These are phyloP conservation scores for Gerosis bhagava DNA, from an alignment of 2,888 invertebrate genomes.

Conservation along the genomic window DNA sequence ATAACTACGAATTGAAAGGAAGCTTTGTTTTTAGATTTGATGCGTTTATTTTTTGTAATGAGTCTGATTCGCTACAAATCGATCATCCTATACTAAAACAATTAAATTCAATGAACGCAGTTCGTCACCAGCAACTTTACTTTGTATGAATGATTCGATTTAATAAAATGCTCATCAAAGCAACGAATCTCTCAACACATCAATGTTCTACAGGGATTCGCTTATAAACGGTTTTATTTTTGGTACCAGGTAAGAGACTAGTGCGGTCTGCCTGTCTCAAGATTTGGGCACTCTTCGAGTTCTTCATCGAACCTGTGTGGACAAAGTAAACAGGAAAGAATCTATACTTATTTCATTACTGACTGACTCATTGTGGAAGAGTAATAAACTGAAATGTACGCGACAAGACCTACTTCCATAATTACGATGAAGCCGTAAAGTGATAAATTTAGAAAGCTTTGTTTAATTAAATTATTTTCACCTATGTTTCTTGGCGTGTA, in stretches of 20 bases:
- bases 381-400: not conserved
- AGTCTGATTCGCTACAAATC: slow-evolving; percentile 21
- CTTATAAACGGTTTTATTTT: slow-evolving; percentile 60
- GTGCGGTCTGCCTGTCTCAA: slow-evolving; percentile 84
- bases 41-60: slow-evolving; percentile 6
- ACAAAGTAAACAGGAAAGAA: slow-evolving; percentile 73
- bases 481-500: slow-evolving; percentile 44
- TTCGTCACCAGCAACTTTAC: slow-evolving; percentile 62
- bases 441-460: not conserved
- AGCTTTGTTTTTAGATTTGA: too few species aligned
- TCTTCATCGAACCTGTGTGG: slow-evolving; percentile 84
- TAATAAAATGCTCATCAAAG: slow-evolving; percentile 58
- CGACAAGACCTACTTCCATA: slow-evolving; percentile 1
- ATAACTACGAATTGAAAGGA: slow-evolving; percentile 13
- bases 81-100: slow-evolving; percentile 11
- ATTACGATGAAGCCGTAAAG: too few species aligned
- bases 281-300: slow-evolving; percentile 86
- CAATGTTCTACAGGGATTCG: slow-evolving; percentile 67
- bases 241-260: slow-evolving; percentile 83
- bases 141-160: slow-evolving; percentile 52
- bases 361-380: slow-evolving; percentile 25
- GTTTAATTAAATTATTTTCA: too few species aligned
- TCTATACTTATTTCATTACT: slow-evolving; percentile 57
- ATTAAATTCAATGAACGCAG: slow-evolving; percentile 47
- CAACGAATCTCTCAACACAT: slow-evolving; percentile 57